A percentile compares a stretch with the other conserved stretches of the same genome.
Evolutionary conservation across 2,888 invertebrate genomes (phyloP).

Genomic region (Tetranychus truncatus): DNA sequence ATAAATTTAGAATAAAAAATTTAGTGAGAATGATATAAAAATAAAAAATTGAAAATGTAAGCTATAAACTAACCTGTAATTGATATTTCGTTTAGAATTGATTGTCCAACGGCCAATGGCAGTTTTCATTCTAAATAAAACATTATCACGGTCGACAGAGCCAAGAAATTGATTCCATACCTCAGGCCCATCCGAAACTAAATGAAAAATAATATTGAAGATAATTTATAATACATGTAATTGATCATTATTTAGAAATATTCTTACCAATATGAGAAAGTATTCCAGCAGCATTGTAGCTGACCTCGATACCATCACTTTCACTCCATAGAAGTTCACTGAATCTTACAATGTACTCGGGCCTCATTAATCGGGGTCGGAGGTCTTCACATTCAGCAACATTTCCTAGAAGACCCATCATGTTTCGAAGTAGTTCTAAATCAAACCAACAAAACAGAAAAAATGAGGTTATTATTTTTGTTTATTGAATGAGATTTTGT

Average conservation of each 20-base stretch:
- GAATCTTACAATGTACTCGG: slow-evolving; percentile 46
- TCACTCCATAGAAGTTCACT: slow-evolving; percentile 61
- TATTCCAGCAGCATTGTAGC: slow-evolving; percentile 88
- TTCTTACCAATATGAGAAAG: slow-evolving; percentile 49
- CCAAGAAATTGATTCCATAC: slow-evolving; percentile 53
- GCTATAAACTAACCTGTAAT: slow-evolving; percentile 44
- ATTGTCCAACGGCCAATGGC: slow-evolving; percentile 80
- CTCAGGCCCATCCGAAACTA: slow-evolving; percentile 64
- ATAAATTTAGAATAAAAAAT: slow-evolving; percentile 24
- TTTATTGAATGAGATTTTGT: not conserved
- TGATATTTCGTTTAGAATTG: slow-evolving; percentile 70
- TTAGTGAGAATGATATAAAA: not conserved
- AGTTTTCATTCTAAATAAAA: slow-evolving; percentile 52
- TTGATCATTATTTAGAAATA: not conserved
- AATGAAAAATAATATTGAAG: not conserved
- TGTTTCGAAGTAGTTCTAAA: slow-evolving; percentile 75
- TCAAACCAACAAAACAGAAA: not conserved
- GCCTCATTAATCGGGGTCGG: slow-evolving; percentile 61
- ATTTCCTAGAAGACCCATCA: slow-evolving; percentile 87
- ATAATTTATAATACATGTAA: not conserved
- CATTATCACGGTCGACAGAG: slow-evolving; percentile 42
- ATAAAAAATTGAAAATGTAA: not conserved
- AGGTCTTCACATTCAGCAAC: slow-evolving; percentile 78
- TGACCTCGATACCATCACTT: slow-evolving; percentile 88
- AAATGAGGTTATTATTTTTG: not conserved